Base-by-base conservation (phyloP, 2,888 invertebrate genomes). In the Lasioglossum oenotherae region DNA sequence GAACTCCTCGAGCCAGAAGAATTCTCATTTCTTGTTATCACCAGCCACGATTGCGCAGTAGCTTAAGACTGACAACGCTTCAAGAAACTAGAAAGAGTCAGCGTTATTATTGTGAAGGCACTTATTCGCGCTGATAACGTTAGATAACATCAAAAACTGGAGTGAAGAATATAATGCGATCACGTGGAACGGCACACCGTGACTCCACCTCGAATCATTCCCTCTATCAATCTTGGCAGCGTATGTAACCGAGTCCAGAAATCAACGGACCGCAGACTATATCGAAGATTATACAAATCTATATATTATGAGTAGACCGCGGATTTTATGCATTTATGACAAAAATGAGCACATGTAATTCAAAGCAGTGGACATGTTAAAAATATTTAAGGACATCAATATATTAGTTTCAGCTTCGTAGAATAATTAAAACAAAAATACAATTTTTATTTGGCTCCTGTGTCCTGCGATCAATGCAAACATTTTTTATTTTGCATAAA, bases 11-110 rank as follows among this genome's bases (percentile, higher is more conserved):
- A 69, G 23, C 78, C 10, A 38, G 38, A 23, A 67, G 60, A 82
- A 85, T 80, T 91, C 86, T 89, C 57, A 19, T 57, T 77, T 53
- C 27, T 19, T 27, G 74, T 89, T 90, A 91, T 91, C 91, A 86
- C 44, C n/a, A 23, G 44, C 44, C 27, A 82, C 82, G 89, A 86
- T 90, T 90, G 86, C 90, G 90, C 80, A 89, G 85, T 80, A 60
- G 78, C 75, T 75, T 75, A 64, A 71, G 71, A 74, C 76, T 76
- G 84, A 79, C 80, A 83, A 74, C 81, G 73, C 74, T 80, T 71
- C 60, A 84, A n/a, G 46, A 88, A 89, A 86, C 74, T 75, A 64
- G 49, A 86, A 80, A 69, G 75, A 84, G 80, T 64, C 79, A 53
- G 41, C 60, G 46, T 81, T 88, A 85, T 88, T 89, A 74, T 88